These are phyloP conservation scores for Procambarus clarkii DNA, from an alignment of 1,140 invertebrate species.

Conservation along the genomic window DNA sequence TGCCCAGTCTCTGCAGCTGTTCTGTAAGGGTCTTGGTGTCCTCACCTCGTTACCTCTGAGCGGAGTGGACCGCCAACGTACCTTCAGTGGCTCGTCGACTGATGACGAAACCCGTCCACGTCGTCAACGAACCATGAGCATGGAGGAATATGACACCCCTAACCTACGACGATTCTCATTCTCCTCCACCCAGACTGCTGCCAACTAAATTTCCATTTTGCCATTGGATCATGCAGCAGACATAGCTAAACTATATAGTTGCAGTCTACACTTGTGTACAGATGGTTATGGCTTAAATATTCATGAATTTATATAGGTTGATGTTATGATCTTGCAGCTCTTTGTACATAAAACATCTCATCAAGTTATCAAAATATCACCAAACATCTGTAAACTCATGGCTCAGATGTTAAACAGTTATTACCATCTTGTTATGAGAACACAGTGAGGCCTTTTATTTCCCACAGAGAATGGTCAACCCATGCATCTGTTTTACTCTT, in stretches of 20 bases:
- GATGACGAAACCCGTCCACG: slow-evolving; percentile 76
- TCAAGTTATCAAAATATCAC: slow-evolving; percentile 15
- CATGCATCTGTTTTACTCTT: not conserved
- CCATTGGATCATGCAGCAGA: not conserved
- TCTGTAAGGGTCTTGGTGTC: slow-evolving; percentile 87
- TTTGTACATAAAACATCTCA: slow-evolving; percentile 14
- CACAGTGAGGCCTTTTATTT: slow-evolving; percentile 37
- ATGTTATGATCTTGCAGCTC: slow-evolving; percentile 16
- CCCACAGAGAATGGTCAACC: slow-evolving; percentile 4
- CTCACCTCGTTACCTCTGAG: slow-evolving; percentile 85
- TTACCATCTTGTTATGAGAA: slow-evolving; percentile 34
- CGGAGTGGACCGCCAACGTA: slow-evolving; percentile 81
- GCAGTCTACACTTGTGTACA: slow-evolving; percentile 21
- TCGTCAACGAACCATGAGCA: slow-evolving; percentile 78
- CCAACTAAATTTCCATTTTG: slow-evolving; percentile 41
- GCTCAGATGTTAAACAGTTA: slow-evolving; percentile 21
- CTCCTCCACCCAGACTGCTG: slow-evolving; percentile 74
- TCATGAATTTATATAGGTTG: slow-evolving; percentile 18
- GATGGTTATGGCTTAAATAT: slow-evolving; percentile 32
- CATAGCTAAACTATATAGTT: not conserved
- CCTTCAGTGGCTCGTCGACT: slow-evolving; percentile 79
- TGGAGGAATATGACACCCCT: slow-evolving; percentile 89
- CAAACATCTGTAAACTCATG: not conserved
- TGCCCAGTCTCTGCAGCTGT: slow-evolving; percentile 86
- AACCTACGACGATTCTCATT: slow-evolving; percentile 85